A percentile compares a stretch with the other conserved stretches of the same genome.
These are phyloP conservation scores for Epinephelus awoara DNA, from an alignment of 2,797 vertebrate species.

Conservation along the genomic window DNA sequence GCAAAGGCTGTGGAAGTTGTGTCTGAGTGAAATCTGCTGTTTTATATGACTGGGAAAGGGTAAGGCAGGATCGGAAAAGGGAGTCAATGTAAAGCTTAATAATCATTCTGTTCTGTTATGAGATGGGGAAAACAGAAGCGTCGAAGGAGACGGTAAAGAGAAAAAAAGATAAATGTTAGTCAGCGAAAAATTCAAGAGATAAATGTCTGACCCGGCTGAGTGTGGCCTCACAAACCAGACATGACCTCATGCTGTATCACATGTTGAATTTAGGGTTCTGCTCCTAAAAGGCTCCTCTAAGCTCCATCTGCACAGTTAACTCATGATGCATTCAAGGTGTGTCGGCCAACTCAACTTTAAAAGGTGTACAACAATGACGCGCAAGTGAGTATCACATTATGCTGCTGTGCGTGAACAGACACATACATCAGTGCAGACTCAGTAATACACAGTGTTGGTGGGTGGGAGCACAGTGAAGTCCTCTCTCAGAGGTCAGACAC, in stretches of 20 bases:
- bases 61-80: not conserved
- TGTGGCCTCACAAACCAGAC: slow-evolving; percentile 53
- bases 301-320: not conserved
- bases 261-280: slow-evolving; percentile 16
- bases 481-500: slow-evolving; percentile 57
- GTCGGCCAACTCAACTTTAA: not conserved
- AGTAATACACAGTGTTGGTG: slow-evolving; percentile 12
- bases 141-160: not conserved
- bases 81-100: not conserved
- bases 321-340: not conserved
- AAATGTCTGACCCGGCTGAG: slow-evolving; percentile 34
- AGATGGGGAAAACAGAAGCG: slow-evolving; percentile 18
- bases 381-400: not conserved
- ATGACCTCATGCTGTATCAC: slow-evolving; percentile 61
- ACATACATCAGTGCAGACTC: slow-evolving; percentile 25
- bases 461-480: slow-evolving; percentile 53
- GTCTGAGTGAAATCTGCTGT: slow-evolving; percentile 2
- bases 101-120: not conserved
- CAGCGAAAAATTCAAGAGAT: slow-evolving; percentile 22
- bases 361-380: not conserved
- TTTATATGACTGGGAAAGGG: not conserved
- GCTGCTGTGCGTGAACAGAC: slow-evolving; percentile 17
- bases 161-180: slow-evolving; percentile 16
- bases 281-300: slow-evolving; percentile 21
- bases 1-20: not conserved